phyloP scores from a whole-genome alignment of 2,797 vertebrate genomes.

The Graptemys geographica region DNA sequence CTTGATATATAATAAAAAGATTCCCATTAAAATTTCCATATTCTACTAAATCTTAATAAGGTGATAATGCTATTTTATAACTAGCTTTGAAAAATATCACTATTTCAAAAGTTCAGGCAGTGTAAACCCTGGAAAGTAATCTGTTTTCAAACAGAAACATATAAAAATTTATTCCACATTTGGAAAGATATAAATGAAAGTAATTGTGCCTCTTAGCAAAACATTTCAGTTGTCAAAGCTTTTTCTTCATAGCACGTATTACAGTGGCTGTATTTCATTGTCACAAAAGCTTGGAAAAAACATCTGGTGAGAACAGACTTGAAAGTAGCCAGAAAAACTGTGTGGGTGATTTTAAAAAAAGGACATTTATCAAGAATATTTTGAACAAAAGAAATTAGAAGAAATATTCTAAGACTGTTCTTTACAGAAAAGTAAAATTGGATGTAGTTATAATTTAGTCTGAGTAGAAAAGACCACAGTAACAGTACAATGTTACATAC shows the following conservation, averaged over 20 bases:
- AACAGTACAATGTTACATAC: neutral
- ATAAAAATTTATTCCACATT: neutral
- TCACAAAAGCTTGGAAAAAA: slow-evolving; percentile 44
- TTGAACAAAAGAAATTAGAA: slow-evolving; percentile 34
- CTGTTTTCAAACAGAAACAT: neutral
- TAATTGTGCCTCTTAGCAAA: neutral
- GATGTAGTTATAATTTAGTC: neutral
- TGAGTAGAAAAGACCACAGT: neutral
- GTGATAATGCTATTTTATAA: neutral
- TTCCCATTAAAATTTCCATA: neutral
- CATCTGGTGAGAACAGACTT: slow-evolving; percentile 44
- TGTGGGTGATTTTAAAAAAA: slow-evolving; percentile 38
- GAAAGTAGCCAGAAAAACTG: slow-evolving; percentile 40
- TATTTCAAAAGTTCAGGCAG: neutral
- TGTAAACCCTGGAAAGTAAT: neutral
- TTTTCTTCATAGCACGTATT: neutral
- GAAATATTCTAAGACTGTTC: slow-evolving; percentile 31
- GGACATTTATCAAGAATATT: slow-evolving; percentile 24
- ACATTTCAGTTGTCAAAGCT: neutral
- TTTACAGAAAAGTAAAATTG: slow-evolving; percentile 12
- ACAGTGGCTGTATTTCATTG: slow-evolving; percentile 32
- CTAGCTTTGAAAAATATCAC: neutral
- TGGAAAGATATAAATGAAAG: neutral
- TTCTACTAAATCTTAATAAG: neutral
- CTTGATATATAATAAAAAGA: neutral